Evolutionary conservation across 2,888 invertebrate genomes (phyloP), one percentile per base, ranked within the genome.

Genomic region (Andrena praecox): DNA sequence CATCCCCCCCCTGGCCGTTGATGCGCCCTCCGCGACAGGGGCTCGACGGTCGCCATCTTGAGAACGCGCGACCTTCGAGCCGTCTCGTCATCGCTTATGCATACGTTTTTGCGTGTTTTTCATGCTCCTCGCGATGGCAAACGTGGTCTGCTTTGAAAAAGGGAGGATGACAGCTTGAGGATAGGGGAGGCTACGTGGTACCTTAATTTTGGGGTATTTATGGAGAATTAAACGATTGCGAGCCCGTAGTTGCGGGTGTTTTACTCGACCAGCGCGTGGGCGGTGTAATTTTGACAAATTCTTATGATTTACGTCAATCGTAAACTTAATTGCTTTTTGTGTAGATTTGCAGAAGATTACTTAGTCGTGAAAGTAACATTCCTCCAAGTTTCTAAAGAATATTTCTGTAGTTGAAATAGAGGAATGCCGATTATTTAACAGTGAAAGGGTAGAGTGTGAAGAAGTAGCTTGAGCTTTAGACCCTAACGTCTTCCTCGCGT

Each of bases 21-120:
- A 12, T 33, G 56, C 75, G 71, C 56, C 62, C 76, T 72, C 48
- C 77, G 71, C 68, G 42, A 31, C 48, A 31, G 54, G 68, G 62
- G 62, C 73, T 63, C 48, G 33, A 56, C 52, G 52, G 81, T 71
- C 85, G 85, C 85, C 85, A 85, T 85, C 84, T 85, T 85, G 85
- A 79, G 63, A 59, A 68, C 82, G 73, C 64, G 50, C 62, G 76
- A 31, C 42, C 64, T 71, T 54, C 70, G 56, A 7, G 33, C 70
- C 81, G 56, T 42, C 33, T 20, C 64, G 42, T 70, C 80, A 69
- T 66, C 73, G 33, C 74, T 70, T 77, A 80, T 80, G 82, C 76
- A 73, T 70, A 60, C 42, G 60, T 60, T 66, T 31, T 2, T n/a
- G n/a, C 50, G 8, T 33, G 27, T 59, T 59, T 4, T 27, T n/a